Base-by-base conservation (phyloP, 2,888 invertebrate species). In the Embidobia sp. region DNA sequence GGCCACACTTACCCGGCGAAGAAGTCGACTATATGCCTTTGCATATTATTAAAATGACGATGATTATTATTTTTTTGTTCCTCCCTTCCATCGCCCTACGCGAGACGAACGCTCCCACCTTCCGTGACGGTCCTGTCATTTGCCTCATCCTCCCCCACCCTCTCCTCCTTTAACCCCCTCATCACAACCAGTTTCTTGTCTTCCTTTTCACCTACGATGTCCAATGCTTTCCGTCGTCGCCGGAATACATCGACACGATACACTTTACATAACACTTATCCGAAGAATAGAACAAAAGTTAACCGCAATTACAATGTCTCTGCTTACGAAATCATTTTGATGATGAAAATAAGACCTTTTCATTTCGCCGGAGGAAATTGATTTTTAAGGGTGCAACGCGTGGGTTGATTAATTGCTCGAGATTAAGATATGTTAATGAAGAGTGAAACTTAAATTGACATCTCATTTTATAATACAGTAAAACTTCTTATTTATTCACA, bases 1-100 rank as follows among this genome's bases (percentile, higher is more conserved):
- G 86, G 84, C 87, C 88, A 88, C 89, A 89, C 89, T 89, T 89
- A 87, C 87, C 86, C 85, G 85, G 72, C 86, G 85, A 86, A 82
- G 84, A 87, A 84, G 81, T 80, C 77, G 76, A 79, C 77, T 79
- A 80, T 85, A 80, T 83, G 81, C 85, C 87, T 87, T 86, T 87
- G 87, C 87, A 87, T 87, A 86, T 87, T 86, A 87, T 87, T 87
- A 89, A 89, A 89, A 89, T 88, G 88, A 89, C 88, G 89, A 89
- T 89, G 89, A 89, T 89, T 89, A 89, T 89, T 88, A 89, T 88
- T 89, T 89, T 86, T 87, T 83, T 85, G 81, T 84, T 79, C 79
- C 80, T 76, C 72, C 75, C 66, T 72, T 77, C 78, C 66, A 64
- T 59, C 46, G 33, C 67, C 42, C 49, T 49, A 42, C 73, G 63